Percentiles rank a stretch among this genome's conserved stretches.
phyloP scores from a whole-genome alignment of 1,140 invertebrate genomes.

The Dinothrombium tinctorium region DNA sequence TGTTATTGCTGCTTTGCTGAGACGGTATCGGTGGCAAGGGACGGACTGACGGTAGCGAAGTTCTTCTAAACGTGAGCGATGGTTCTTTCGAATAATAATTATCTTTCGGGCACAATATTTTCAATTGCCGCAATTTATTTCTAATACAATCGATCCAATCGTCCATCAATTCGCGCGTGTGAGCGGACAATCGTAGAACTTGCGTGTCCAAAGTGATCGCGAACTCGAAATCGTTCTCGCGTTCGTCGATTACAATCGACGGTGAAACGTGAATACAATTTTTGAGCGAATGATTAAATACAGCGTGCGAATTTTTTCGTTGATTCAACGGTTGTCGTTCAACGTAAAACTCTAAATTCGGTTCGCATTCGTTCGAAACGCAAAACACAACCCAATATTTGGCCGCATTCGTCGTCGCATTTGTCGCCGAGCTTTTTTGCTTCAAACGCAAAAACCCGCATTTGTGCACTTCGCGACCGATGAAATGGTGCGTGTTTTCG shows the following conservation, averaged over 20 bases:
- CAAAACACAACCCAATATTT: constrained; percentile 56
- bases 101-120: constrained; percentile 33
- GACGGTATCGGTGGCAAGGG: constrained; percentile 1
- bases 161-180: constrained; percentile 47
- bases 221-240: constrained; percentile 41
- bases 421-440: no score
- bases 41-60: not conserved
- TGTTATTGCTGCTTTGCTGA: not conserved
- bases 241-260: constrained; percentile 35
- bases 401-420: no score
- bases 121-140: constrained; percentile 42
- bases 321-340: constrained; percentile 41
- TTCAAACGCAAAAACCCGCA: no score
- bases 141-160: constrained; percentile 56
- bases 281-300: constrained; percentile 30
- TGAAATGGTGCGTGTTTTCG: no score
- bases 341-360: constrained; percentile 45
- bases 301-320: constrained; percentile 16
- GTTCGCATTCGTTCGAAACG: constrained; percentile 44
- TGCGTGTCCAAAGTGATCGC: constrained; percentile 41
- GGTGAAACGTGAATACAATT: constrained; percentile 42
- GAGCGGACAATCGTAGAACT: constrained; percentile 37
- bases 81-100: constrained; percentile 53
- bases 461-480: no score
- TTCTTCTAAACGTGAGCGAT: not conserved